These are phyloP conservation scores for Passerculus sandwichensis DNA, from an alignment of 2,797 vertebrate species.

Conservation along the genomic window DNA sequence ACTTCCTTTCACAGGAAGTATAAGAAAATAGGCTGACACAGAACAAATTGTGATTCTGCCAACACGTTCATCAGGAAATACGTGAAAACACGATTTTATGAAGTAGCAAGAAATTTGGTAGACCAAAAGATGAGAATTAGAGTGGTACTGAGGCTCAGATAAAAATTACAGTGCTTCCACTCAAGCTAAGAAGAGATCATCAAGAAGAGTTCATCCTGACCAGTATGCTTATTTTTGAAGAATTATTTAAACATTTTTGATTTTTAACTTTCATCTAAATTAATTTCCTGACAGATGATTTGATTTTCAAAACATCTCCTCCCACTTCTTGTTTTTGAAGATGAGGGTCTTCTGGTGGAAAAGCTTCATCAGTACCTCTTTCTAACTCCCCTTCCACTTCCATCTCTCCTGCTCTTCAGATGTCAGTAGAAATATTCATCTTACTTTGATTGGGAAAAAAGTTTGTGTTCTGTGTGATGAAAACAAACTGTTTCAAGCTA, in stretches of 20 bases:
- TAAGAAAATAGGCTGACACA: background rate
- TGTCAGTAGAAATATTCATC: background rate
- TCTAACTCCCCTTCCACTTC: background rate
- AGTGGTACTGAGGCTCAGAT: fast-evolving
- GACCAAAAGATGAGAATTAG: background rate
- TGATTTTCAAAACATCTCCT: background rate
- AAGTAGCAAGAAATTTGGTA: background rate
- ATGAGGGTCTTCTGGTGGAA: background rate
- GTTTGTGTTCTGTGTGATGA: background rate
- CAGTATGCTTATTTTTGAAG: background rate
- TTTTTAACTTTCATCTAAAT: background rate
- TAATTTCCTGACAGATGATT: background rate
- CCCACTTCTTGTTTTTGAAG: background rate
- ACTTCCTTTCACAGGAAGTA: background rate
- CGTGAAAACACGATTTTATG: fast-evolving
- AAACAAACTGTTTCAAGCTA: background rate
- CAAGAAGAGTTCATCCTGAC: background rate
- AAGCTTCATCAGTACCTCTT: background rate
- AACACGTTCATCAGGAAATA: background rate
- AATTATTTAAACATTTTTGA: background rate
- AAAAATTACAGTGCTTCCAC: background rate
- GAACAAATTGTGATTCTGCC: background rate
- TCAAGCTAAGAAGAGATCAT: background rate
- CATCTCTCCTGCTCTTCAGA: background rate
- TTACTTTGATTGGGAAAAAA: background rate